These are phyloP conservation scores for Diabrotica undecimpunctata DNA, from an alignment of 1,140 invertebrate species.

Conservation along the genomic window DNA sequence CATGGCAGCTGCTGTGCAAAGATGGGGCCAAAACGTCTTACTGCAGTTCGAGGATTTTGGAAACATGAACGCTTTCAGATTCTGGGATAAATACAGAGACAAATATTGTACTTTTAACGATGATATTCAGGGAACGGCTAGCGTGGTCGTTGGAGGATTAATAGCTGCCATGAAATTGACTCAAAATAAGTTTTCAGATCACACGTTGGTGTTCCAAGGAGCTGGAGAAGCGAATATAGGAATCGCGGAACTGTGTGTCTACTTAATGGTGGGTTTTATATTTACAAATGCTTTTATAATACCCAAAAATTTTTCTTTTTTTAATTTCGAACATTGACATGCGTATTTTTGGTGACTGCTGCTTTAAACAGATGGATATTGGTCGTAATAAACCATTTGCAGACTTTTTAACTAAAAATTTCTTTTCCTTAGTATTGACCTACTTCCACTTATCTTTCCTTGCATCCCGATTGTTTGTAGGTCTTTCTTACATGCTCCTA, in stretches of 20 bases:
- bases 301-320: too few relatives aligned
- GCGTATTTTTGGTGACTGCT: too few relatives aligned
- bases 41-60: constrained; percentile 96
- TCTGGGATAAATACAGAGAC: constrained; percentile 80
- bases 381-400: too few relatives aligned
- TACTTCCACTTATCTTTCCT: too few relatives aligned
- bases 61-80: constrained; percentile 82
- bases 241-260: constrained; percentile 81
- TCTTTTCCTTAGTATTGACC: too few relatives aligned
- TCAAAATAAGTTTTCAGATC: constrained; percentile 70
- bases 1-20: constrained; percentile 85
- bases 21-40: constrained; percentile 77
- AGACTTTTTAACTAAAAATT: too few relatives aligned
- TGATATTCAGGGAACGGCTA: constrained; percentile 90
- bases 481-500: too few relatives aligned
- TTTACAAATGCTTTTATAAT: too few relatives aligned
- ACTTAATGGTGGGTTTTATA: constrained; percentile 69
- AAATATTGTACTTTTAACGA: constrained; percentile 93
- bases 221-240: constrained; percentile 74
- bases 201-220: constrained; percentile 87
- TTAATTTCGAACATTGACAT: too few relatives aligned
- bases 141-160: constrained; percentile 87
- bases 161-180: constrained; percentile 79
- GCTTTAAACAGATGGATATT: too few relatives aligned
- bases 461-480: too few relatives aligned